Evolutionary conservation across 64 coral and sea anemone species (phyloP).

Genomic region (Montipora capricornis): DNA sequence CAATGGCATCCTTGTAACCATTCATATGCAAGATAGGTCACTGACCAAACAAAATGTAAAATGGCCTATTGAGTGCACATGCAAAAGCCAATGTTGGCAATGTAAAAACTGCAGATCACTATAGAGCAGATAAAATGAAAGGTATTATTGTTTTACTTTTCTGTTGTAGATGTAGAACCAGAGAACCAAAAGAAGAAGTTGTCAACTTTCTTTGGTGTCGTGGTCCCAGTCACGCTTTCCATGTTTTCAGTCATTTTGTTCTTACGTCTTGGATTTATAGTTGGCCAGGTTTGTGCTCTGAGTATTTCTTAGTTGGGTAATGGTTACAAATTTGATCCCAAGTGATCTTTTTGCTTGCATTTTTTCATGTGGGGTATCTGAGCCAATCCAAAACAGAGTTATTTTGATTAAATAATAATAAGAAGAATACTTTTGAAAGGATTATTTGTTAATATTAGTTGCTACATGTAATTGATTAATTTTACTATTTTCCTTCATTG

Average conservation of each 20-base stretch:
- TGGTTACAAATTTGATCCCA: background rate
- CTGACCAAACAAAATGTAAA: too few relatives aligned
- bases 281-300: conserved; percentile 87
- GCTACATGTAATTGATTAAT: background rate
- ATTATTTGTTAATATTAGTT: too few relatives aligned
- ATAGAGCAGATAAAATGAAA: background rate
- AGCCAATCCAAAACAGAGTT: too few relatives aligned
- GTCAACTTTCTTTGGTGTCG: conserved; percentile 93
- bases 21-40: too few relatives aligned
- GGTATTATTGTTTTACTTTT: background rate
- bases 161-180: conserved; percentile 68
- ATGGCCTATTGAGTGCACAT: too few relatives aligned
- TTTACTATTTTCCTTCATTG: background rate
- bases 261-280: conserved; percentile 90
- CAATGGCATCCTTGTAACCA: too few relatives aligned
- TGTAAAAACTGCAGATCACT: too few relatives aligned
- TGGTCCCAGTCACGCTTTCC: conserved; percentile 90
- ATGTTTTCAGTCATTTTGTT: conserved; percentile 99
- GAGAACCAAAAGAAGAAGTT: conserved; percentile 57
- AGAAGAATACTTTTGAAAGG: too few relatives aligned
- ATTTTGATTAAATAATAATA: too few relatives aligned
- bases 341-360: too few relatives aligned
- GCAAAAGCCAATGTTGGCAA: too few relatives aligned
- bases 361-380: too few relatives aligned
- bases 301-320: background rate